phyloP scores from a whole-genome alignment of 2,888 invertebrate species.

The Agrilus mali region DNA sequence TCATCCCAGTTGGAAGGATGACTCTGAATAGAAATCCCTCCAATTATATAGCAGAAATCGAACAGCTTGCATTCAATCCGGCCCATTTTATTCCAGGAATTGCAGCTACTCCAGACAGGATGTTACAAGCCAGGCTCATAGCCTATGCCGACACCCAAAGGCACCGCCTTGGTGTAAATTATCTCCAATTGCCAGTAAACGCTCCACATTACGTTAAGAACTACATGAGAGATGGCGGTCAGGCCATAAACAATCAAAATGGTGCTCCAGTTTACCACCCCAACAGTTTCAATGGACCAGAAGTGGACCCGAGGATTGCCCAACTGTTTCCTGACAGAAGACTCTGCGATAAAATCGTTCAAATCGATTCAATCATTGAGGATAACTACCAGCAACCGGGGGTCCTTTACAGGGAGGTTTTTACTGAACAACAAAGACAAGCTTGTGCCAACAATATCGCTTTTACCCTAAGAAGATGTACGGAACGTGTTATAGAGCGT shows the following conservation, averaged over 20 bases:
- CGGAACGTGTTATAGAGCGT: constrained; percentile 74
- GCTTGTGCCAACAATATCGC: constrained; percentile 71
- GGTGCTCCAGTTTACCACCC: constrained; percentile 93
- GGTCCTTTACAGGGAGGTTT: constrained; percentile 67
- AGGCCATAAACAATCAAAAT: constrained; percentile 65
- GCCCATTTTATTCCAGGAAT: constrained; percentile 84
- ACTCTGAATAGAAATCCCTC: constrained; percentile 77
- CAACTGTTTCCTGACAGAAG: too few species aligned
- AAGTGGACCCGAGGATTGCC: constrained; percentile 15
- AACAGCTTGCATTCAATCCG: constrained; percentile 84
- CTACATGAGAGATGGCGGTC: constrained; percentile 81
- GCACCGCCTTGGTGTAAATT: constrained; percentile 82
- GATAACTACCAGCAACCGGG: constrained; percentile 84
- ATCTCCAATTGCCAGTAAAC: constrained; percentile 85
- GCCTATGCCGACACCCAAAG: constrained; percentile 85
- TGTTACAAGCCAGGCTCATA: constrained; percentile 80
- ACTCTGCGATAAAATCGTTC: too few species aligned
- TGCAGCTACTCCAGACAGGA: constrained; percentile 84
- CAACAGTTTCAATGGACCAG: constrained; percentile 85
- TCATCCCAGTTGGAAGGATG: constrained; percentile 78
- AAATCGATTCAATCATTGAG: constrained; percentile 60
- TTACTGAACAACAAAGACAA: constrained; percentile 57
- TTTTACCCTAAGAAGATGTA: constrained; percentile 61
- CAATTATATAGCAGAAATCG: constrained; percentile 89
- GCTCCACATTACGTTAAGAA: constrained; percentile 70